Evolutionary conservation across 2,113 vertebrate genomes (phyloP).

Genomic region (Galeopterus variegatus): DNA sequence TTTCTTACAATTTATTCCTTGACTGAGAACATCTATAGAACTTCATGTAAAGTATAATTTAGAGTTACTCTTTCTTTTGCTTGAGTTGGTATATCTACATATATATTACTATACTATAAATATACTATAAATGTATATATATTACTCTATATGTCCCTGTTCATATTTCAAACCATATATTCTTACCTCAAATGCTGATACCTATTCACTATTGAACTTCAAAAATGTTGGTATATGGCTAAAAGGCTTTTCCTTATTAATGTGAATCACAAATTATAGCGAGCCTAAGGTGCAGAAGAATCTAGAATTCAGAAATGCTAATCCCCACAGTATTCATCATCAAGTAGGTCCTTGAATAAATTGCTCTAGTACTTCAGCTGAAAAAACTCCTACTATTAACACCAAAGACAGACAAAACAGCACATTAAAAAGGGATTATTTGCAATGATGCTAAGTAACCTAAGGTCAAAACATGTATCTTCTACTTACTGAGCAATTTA

Average conservation of each 20-base stretch:
- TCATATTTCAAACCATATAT: not conserved
- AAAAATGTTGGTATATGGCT: not conserved
- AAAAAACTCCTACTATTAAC: not conserved
- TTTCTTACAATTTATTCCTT: not conserved
- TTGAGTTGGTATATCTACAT: not conserved
- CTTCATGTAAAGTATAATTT: not conserved
- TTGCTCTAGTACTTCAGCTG: slow-evolving; percentile 7
- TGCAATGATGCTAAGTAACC: slow-evolving; percentile 57
- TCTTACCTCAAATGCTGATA: not conserved
- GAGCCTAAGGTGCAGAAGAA: not conserved
- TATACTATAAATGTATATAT: not conserved
- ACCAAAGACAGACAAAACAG: not conserved
- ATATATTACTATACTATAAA: too few relatives aligned
- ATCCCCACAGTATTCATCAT: not conserved
- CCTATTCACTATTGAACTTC: slow-evolving; percentile 5
- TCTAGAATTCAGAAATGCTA: slow-evolving; percentile 13
- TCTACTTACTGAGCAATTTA: slow-evolving; percentile 56
- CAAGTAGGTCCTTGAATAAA: slow-evolving; percentile 49
- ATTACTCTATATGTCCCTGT: not conserved
- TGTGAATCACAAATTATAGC: not conserved
- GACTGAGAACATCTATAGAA: not conserved
- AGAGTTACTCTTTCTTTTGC: not conserved
- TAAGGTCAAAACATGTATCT: slow-evolving; percentile 59
- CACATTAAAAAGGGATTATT: not conserved
- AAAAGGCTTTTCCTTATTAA: not conserved